Evolutionary conservation across 2,113 vertebrate genomes (phyloP), one percentile per base, ranked within the genome.

Genomic region (Mola mola): DNA sequence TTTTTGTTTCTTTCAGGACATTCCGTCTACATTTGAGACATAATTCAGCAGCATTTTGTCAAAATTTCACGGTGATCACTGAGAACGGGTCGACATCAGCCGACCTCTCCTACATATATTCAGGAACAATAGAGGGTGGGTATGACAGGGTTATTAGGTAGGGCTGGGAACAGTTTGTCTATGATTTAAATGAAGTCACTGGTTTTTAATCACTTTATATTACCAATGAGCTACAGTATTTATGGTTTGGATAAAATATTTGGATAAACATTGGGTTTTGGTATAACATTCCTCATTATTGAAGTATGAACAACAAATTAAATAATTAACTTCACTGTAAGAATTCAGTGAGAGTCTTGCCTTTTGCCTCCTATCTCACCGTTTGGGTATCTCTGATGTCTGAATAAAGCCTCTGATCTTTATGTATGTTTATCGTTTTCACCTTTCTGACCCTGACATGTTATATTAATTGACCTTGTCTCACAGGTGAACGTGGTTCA

Each of bases 31-130:
- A 75, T 20, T 69, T 94, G 71, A 87, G 63, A 67, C 85, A 65
- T 66, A 81, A 93, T 47, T 7, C 58, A 0, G 75, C 50, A 4
- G 72, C 26, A 2, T 95, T 94, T 75, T 73, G 86, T 0, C 57
- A 84, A 36, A 70, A 86, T 64, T 91, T 92, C 50, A 67, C 47
- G 11, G 41, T 93, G 42, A 46, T 64, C 21, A 75, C 34, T 10
- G 76, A 80, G 42, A 74, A 85, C 2, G 63, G 37, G n/a, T 43
- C 81, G 1, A 13, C 47, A 8, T 29, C 56, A 3, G 71, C 49
- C 2, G 91, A 93, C 31, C 79, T 93, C 16, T 93, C 90, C 34
- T 92, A 93, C 65, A 50, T 95, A 46, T 94, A 90, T 42, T 90
- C 92, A 22, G 93, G 93, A 57, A 61, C 29, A 20, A 63, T 94